These are phyloP conservation scores for Sitobion miscanthi DNA, from an alignment of 1,140 invertebrate species.

Conservation along the genomic window DNA sequence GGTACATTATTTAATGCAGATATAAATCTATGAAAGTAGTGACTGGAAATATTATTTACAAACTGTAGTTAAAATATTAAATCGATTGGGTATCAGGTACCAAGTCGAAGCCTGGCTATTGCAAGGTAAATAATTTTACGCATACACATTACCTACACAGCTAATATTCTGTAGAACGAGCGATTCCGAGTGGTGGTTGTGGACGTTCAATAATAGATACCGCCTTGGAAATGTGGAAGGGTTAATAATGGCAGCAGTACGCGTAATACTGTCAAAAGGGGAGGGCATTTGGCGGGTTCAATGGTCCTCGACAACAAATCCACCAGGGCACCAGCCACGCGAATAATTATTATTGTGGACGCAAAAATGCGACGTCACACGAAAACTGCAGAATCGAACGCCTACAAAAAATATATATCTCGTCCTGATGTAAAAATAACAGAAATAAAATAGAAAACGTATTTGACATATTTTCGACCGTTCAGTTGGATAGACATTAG, in stretches of 20 bases:
- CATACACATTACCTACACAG: background rate
- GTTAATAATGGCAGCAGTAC: background rate
- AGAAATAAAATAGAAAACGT: background rate
- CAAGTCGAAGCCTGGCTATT: background rate
- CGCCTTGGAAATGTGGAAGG: background rate
- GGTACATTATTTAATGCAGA: no score
- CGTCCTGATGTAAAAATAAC: background rate
- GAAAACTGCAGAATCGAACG: background rate
- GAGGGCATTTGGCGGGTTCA: background rate
- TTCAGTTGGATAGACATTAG: background rate
- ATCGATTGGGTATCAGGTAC: background rate
- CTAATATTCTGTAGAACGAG: background rate
- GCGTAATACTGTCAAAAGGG: background rate
- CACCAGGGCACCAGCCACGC: background rate
- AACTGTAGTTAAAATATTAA: background rate
- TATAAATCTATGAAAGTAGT: background rate
- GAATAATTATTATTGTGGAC: background rate
- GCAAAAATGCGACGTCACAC: background rate
- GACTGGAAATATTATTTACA: background rate
- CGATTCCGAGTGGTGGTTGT: background rate
- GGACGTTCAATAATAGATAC: constrained; percentile 24
- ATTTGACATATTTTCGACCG: background rate
- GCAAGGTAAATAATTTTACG: background rate
- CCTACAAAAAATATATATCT: background rate
- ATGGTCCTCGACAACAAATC: background rate